Conservation (phyloP, 2,888 invertebrate genomes). For the Gibbula magus region DNA sequence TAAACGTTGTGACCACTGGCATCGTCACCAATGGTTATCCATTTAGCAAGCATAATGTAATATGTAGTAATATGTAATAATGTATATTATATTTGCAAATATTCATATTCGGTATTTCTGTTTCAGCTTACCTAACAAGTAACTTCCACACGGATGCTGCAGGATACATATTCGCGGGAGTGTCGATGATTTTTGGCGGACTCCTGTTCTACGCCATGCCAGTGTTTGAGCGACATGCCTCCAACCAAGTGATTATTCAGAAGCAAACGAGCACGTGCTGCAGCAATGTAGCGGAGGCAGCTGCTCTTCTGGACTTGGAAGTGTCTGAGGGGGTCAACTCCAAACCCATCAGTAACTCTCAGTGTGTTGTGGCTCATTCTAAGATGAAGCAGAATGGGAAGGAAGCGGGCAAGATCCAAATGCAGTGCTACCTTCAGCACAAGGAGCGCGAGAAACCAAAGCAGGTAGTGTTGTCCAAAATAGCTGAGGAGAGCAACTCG, state of each 20-base stretch:
- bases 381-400: conserved; percentile 56
- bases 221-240: conserved; percentile 64
- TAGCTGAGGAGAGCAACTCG: conserved; percentile 66
- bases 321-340: conserved; percentile 62
- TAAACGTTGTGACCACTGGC: no score
- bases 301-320: conserved; percentile 68
- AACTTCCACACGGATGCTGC: conserved; percentile 53
- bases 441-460: conserved; percentile 64
- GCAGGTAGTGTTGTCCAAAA: conserved; percentile 65
- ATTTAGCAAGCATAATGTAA: no score
- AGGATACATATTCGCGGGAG: conserved; percentile 69
- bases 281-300: conserved; percentile 65
- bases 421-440: conserved; percentile 66
- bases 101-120: conserved; percentile 10
- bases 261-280: conserved; percentile 62
- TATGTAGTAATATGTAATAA: no score
- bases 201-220: conserved; percentile 69
- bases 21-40: no score
- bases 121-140: conserved; percentile 67
- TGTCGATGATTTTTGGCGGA: conserved; percentile 64
- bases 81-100: no score
- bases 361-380: conserved; percentile 60
- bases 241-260: conserved; percentile 70
- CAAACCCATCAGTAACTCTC: conserved; percentile 62
- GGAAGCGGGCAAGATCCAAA: conserved; percentile 60